Conservation (phyloP, 2,797 vertebrate species). For the Pseudocheirus occidentalis region DNA sequence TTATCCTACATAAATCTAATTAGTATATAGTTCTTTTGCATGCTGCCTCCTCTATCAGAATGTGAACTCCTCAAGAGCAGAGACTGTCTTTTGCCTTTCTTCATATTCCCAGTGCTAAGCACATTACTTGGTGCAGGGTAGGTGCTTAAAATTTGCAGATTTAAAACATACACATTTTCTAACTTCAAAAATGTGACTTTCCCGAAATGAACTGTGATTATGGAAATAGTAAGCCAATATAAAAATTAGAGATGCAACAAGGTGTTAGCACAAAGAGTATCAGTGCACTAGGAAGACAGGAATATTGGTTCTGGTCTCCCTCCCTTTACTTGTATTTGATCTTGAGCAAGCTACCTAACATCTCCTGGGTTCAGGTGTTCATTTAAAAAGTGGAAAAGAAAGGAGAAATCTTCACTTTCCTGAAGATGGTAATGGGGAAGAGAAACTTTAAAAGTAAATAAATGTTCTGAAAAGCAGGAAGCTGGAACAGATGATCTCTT, state of each 20-base stretch:
- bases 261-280: background rate
- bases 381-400: background rate
- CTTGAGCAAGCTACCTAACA: background rate
- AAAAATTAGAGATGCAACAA: background rate
- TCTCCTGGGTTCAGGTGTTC: background rate
- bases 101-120: background rate
- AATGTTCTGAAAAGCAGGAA: background rate
- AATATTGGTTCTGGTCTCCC: background rate
- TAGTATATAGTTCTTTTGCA: background rate
- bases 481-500: background rate
- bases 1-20: background rate
- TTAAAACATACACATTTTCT: background rate
- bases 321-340: background rate
- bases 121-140: background rate
- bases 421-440: background rate
- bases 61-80: background rate
- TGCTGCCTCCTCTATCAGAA: background rate
- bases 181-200: background rate
- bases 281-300: rapidly evolving
- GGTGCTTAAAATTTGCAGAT: background rate
- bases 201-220: background rate
- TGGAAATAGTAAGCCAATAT: background rate
- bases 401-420: background rate
- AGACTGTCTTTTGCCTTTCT: background rate
- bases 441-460: background rate